Evolutionary conservation across 2,888 invertebrate species (phyloP), one percentile per base, ranked within the genome.

Genomic region (Eilema sororculum): DNA sequence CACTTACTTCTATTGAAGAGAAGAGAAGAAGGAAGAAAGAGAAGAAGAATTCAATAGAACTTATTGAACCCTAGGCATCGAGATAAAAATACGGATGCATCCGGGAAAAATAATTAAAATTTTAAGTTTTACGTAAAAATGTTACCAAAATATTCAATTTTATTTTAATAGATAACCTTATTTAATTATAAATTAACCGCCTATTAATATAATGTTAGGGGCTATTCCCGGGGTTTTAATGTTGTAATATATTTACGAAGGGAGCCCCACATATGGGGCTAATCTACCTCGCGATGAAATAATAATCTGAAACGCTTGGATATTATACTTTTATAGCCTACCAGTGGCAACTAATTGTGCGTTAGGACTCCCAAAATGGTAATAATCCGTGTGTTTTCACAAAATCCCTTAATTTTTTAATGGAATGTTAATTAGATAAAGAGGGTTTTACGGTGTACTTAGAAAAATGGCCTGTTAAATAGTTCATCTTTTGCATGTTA

Each of bases 231-330:
- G 79, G 82, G 81, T 80, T 77, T 78, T 78, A 71, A 69, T 72
- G 73, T 77, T 78, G 76, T 85, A 85, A 84, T 84, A 85, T 86
- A 88, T 85, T 83, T 77, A 77, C 79, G 76, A 72, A 83, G 75
- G 78, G 78, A 76, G 76, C 63, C 73, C 68, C 80, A 76, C 83
- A 83, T 80, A 80, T 81, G 83, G 75, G 71, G 78, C 76, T 86
- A 87, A 87, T 87, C 78, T 83, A 52, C 79, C 79, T 80, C 73
- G 78, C 80, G 79, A 75, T 79, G 70, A 75, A 80, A 78, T 88
- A 84, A 86, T 83, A 80, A 80, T 76, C 74, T 67, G 65, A 73
- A 72, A 70, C 71, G 77, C 76, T 60, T 71, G 69, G 75, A 81
- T 81, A 83, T 84, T 84, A 76, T 82, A 81, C 83, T 85, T 85